Evolutionary conservation across 2,888 invertebrate genomes (phyloP).

Genomic region (Phortica okadai): DNA sequence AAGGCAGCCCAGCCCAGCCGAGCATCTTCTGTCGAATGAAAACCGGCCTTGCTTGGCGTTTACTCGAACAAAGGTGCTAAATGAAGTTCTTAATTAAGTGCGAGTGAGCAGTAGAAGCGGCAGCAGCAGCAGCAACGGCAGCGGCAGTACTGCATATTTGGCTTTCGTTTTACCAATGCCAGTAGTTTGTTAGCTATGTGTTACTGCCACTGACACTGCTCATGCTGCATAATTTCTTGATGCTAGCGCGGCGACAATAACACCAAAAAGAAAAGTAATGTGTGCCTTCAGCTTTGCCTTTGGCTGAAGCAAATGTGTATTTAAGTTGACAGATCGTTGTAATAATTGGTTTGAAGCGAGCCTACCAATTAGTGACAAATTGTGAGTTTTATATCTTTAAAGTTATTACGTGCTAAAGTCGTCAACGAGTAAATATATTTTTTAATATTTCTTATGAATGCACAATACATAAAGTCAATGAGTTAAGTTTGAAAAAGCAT

Average conservation of each 20-base stretch:
- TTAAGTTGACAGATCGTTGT: conserved; percentile 8
- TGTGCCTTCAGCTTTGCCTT: background rate
- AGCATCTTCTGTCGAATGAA: conserved; percentile 14
- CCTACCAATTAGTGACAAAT: conserved; percentile 18
- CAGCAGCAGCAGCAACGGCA: background rate
- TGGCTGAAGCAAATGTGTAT: background rate
- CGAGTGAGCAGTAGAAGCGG: conserved; percentile 41
- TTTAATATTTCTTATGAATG: too few species aligned
- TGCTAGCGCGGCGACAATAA: background rate
- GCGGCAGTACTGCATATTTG: background rate
- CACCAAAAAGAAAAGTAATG: background rate
- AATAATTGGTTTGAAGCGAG: conserved; percentile 21
- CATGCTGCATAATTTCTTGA: conserved; percentile 21
- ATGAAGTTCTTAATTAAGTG: conserved; percentile 70
- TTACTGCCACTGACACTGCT: background rate
- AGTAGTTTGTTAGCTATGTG: background rate
- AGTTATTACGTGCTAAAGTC: background rate
- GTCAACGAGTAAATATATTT: too few species aligned
- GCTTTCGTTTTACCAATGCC: background rate
- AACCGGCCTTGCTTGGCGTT: conserved; percentile 47
- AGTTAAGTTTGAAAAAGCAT: too few species aligned
- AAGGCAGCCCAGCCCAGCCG: too few species aligned
- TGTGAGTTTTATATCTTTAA: background rate
- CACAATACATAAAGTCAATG: too few species aligned
- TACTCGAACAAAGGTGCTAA: conserved; percentile 62